Conservation (phyloP, 1,140 invertebrate species). For the Heliconius himera region DNA sequence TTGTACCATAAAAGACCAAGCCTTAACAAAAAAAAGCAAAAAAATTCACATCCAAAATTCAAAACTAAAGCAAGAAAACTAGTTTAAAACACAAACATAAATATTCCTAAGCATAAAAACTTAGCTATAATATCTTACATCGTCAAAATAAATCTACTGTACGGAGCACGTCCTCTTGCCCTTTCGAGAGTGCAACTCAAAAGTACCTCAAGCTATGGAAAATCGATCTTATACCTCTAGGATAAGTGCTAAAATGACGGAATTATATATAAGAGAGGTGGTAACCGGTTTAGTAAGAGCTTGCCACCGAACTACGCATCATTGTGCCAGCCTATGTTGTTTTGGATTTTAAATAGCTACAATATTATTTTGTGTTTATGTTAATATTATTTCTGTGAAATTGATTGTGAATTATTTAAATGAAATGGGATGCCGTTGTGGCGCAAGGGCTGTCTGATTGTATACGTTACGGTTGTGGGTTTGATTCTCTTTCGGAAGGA, state of each 20-base stretch:
- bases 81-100: conserved; percentile 6
- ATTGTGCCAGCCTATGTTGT: conserved; percentile 22
- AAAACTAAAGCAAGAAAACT: neutral
- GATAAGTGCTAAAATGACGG: neutral
- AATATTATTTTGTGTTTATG: conserved; percentile 1
- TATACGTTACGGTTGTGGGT: too few relatives aligned
- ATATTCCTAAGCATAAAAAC: neutral
- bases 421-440: neutral
- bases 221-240: neutral
- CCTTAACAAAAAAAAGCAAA: too few relatives aligned
- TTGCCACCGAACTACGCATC: conserved; percentile 41
- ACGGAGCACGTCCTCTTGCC: conserved; percentile 37
- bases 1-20: too few relatives aligned
- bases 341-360: conserved; percentile 8
- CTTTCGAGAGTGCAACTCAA: conserved; percentile 27
- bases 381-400: conserved; percentile 1
- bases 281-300: conserved; percentile 44
- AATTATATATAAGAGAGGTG: neutral
- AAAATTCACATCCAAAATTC: too few relatives aligned
- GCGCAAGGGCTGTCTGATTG: too few relatives aligned
- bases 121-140: conserved; percentile 18
- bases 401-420: neutral
- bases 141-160: conserved; percentile 40
- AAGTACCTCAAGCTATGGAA: neutral
- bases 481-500: too few relatives aligned